Conservation (phyloP, 2,888 invertebrate genomes). For the Sphaerophoria taeniata region DNA sequence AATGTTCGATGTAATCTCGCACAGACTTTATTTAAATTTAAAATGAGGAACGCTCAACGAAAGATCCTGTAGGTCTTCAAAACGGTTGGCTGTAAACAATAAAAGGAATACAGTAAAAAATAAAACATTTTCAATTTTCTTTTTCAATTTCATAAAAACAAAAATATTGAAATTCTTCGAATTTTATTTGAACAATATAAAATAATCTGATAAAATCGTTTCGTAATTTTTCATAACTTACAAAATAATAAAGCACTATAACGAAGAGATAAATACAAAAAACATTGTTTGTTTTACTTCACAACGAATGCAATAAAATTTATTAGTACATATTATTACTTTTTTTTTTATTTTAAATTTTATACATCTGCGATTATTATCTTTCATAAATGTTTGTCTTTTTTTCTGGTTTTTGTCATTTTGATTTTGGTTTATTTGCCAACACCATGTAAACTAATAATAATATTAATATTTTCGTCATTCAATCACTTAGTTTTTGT, state of each 20-base stretch:
- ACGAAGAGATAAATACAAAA: constrained; percentile 39
- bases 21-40: too few species aligned
- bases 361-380: constrained; percentile 46
- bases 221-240: constrained; percentile 35
- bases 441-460: constrained; percentile 38
- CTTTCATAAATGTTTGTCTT: constrained; percentile 39
- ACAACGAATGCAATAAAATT: constrained; percentile 70
- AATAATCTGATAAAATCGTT: constrained; percentile 55
- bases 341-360: constrained; percentile 20
- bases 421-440: constrained; percentile 25
- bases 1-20: too few species aligned
- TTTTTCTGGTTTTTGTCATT: constrained; percentile 8
- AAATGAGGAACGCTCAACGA: too few species aligned
- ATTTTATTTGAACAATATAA: constrained; percentile 72
- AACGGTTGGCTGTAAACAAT: too few species aligned
- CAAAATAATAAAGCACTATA: constrained; percentile 39
- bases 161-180: constrained; percentile 56
- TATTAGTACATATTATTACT: too few species aligned
- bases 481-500: constrained; percentile 49
- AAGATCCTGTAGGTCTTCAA: too few species aligned
- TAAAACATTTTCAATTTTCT: background rate
- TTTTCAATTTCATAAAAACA: constrained; percentile 42
- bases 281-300: constrained; percentile 47
- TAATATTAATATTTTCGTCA: constrained; percentile 52
- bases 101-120: background rate